Conservation (phyloP, 1,140 invertebrate species). For the Drosophila novamexicana region DNA sequence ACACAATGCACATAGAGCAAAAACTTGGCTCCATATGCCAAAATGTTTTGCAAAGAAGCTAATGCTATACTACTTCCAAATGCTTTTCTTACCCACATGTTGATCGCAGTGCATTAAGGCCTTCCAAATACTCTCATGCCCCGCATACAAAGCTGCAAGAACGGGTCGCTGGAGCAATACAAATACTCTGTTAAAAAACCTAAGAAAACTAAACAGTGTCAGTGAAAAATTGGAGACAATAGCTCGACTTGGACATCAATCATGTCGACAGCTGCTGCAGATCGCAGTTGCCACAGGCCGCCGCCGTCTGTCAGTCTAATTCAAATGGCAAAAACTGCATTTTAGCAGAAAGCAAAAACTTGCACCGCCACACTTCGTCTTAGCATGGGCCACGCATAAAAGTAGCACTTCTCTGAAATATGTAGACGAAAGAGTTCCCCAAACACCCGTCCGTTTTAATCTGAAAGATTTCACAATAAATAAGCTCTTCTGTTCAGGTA, state of each 20-base stretch:
- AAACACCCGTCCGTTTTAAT: neutral
- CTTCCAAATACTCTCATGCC: neutral
- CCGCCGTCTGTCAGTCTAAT: neutral
- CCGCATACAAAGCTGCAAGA: constrained; percentile 8
- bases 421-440: neutral
- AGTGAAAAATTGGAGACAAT: constrained; percentile 21
- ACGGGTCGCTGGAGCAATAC: constrained; percentile 8
- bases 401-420: neutral
- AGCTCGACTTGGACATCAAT: constrained; percentile 28
- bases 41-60: constrained; percentile 13
- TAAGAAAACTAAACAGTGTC: neutral
- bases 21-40: neutral
- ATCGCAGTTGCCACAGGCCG: constrained; percentile 11
- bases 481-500: neutral
- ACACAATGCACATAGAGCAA: neutral
- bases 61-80: neutral
- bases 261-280: constrained; percentile 19
- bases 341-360: constrained; percentile 2
- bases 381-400: neutral
- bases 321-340: neutral
- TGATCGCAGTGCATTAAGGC: neutral
- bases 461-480: neutral
- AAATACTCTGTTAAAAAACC: neutral
- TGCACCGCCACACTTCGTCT: neutral
- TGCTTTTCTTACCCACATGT: neutral